Evolutionary conservation across 2,797 vertebrate species (phyloP), one percentile per base, ranked within the genome.

Genomic region (Serranus cabrilla): DNA sequence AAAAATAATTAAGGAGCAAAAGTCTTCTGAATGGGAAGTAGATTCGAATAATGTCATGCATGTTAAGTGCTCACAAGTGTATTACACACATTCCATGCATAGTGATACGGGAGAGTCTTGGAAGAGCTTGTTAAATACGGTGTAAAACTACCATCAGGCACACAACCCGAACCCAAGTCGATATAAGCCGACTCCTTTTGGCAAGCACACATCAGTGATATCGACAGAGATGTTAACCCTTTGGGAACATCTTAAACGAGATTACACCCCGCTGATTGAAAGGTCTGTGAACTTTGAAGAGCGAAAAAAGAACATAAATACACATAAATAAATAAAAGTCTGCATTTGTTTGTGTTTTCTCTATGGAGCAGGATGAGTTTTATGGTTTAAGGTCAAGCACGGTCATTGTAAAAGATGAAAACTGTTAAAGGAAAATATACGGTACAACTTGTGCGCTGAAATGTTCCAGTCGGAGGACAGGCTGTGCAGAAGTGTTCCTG

Each of bases 1-100:
- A 83, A 92, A 95, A 95, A 96, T 95, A 95, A 95, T 95, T 95
- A 95, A 95, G 91, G 91, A 82, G 88, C 91, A 90, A 88, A 92
- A 81, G 83, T 87, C 72, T 56, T 81, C 68, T 11, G 71, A 86
- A 87, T 60, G 72, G 78, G 59, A 82, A 75, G 86, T 62, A 69
- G 79, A 67, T 81, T 88, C 3, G 43, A 60, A 63, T 55, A 74
- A 76, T 59, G 80, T 51, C 61, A 59, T 14, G 77, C 78, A 76
- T 72, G 77, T 61, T 78, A 70, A 74, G 76, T 71, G 76, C 57
- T 60, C 64, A 34, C 31, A 7, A 16, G 60, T 58, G 62, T 27
- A n/a, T 18, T 17, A 12, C 6, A 31, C 65, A 37, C 12, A 40
- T 25, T 21, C 21, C 52, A 39, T 59, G 52, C 69, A 72, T 27